phyloP scores from a whole-genome alignment of 1,140 invertebrate species.

The Ceratosolen solmsi region DNA sequence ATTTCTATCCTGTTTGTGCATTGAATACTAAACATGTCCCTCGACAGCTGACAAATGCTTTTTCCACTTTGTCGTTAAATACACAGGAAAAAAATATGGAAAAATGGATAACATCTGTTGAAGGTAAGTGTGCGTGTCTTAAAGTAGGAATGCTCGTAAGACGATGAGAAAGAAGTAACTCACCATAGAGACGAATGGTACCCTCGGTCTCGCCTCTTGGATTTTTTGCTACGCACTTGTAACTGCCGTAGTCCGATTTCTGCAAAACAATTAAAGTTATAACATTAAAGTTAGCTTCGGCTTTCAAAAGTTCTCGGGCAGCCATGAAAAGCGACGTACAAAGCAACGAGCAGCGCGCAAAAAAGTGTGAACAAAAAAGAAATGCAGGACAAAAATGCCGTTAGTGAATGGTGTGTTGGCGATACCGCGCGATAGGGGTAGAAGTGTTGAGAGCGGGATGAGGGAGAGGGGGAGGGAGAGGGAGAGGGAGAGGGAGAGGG shows the following conservation, averaged over 20 bases:
- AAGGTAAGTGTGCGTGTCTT: no score
- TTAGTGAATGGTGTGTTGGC: no score
- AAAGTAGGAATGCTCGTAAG: neutral
- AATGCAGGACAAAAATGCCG: neutral
- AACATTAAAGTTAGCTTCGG: slow-evolving; percentile 13
- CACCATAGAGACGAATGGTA: slow-evolving; percentile 91
- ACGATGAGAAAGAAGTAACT: slow-evolving; percentile 71
- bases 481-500: no score
- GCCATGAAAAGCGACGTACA: neutral
- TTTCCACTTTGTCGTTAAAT: slow-evolving; percentile 14
- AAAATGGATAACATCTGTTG: neutral
- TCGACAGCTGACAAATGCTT: slow-evolving; percentile 39
- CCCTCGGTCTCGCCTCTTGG: slow-evolving; percentile 93
- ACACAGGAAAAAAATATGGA: neutral
- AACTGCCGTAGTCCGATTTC: slow-evolving; percentile 84
- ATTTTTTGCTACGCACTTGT: slow-evolving; percentile 95
- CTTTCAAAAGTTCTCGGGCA: slow-evolving; percentile 5
- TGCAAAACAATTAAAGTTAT: slow-evolving; percentile 58
- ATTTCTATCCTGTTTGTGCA: neutral
- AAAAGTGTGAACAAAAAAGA: neutral
- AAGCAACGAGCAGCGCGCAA: neutral
- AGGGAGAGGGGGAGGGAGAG: no score
- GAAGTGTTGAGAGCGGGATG: no score
- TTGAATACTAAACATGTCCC: slow-evolving; percentile 53
- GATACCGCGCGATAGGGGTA: no score